These are phyloP conservation scores for Pollimyrus isidori DNA, from an alignment of 2,113 vertebrate genomes.

Conservation along the genomic window DNA sequence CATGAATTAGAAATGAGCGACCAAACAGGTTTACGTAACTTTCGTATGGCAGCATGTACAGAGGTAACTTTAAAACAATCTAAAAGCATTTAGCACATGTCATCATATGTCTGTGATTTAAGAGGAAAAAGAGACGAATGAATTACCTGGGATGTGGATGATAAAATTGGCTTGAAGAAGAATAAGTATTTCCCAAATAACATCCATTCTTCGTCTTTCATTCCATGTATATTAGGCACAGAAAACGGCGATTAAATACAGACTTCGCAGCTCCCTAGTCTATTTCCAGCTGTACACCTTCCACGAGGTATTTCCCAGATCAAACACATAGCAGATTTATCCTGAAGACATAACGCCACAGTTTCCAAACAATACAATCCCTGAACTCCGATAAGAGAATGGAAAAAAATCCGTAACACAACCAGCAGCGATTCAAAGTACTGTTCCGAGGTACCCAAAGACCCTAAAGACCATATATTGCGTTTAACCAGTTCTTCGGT, in stretches of 20 bases:
- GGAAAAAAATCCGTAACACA: constrained; percentile 31
- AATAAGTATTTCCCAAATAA: constrained; percentile 96
- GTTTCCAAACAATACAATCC: constrained; percentile 41
- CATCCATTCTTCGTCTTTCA: constrained; percentile 94
- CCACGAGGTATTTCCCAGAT: constrained; percentile 75
- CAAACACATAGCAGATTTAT: constrained; percentile 76
- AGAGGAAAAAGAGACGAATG: neutral
- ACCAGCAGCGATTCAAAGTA: constrained; percentile 33
- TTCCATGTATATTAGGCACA: constrained; percentile 88
- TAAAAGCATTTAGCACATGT: neutral
- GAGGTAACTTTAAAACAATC: neutral
- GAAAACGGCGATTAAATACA: constrained; percentile 68
- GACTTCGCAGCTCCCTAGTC: constrained; percentile 67
- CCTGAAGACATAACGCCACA: constrained; percentile 35
- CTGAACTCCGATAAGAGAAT: constrained; percentile 31
- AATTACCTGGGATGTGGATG: constrained; percentile 92
- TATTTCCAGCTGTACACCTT: constrained; percentile 72
- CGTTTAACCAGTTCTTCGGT: constrained; percentile 28
- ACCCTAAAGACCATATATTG: constrained; percentile 27
- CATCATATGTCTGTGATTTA: neutral
- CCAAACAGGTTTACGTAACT: constrained; percentile 1
- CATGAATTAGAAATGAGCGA: neutral
- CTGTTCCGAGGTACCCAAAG: constrained; percentile 44
- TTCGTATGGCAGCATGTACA: neutral
- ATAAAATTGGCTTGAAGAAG: constrained; percentile 94